These are phyloP conservation scores for Sander vitreus DNA, from an alignment of 2,113 vertebrate genomes.

Conservation along the genomic window DNA sequence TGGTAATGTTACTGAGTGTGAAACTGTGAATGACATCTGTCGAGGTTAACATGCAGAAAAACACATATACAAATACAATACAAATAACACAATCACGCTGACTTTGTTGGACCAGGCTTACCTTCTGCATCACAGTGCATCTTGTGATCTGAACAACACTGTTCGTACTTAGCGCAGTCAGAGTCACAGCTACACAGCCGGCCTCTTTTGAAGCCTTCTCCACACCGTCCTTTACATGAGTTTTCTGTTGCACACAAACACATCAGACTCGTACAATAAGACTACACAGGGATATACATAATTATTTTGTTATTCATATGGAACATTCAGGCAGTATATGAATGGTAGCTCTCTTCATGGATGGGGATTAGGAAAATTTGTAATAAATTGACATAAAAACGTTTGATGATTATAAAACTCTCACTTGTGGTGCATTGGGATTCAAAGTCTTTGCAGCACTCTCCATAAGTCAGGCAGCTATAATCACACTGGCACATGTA, in stretches of 20 bases:
- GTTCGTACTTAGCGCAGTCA: conserved; percentile 84
- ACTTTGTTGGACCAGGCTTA: conserved; percentile 65
- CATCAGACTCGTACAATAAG: not conserved
- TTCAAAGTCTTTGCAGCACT: conserved; percentile 94
- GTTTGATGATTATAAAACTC: conserved; percentile 33
- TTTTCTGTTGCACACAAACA: conserved; percentile 77
- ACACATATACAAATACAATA: too few relatives aligned
- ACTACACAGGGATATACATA: not conserved
- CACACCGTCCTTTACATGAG: conserved; percentile 94
- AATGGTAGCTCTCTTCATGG: not conserved
- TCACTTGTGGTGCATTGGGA: conserved; percentile 89
- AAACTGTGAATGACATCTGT: not conserved
- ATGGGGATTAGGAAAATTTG: not conserved
- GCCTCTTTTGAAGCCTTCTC: conserved; percentile 89
- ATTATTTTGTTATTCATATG: not conserved
- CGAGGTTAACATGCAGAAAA: conserved; percentile 7
- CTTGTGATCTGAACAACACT: conserved; percentile 90
- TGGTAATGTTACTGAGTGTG: too few relatives aligned
- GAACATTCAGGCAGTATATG: not conserved
- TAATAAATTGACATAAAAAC: not conserved
- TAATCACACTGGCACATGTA: conserved; percentile 93
- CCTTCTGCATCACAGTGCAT: conserved; percentile 83
- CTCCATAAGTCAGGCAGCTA: conserved; percentile 89
- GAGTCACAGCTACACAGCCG: conserved; percentile 90
- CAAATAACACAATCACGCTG: conserved; percentile 14